Conservation (phyloP, 2,113 vertebrate species). For the Thunnus maccoyii region DNA sequence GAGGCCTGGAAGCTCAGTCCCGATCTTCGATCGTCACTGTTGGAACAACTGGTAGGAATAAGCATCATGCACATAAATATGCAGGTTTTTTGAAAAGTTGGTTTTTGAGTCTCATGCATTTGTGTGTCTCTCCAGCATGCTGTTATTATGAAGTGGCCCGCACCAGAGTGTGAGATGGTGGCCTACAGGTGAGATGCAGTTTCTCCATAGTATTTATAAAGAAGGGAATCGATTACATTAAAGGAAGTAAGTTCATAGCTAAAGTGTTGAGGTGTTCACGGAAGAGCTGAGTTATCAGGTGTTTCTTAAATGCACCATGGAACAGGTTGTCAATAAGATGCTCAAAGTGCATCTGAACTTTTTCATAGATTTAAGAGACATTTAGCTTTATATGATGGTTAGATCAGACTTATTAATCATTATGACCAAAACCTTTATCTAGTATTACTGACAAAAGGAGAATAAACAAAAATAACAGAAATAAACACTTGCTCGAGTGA, state of each 20-base stretch:
- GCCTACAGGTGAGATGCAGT: conserved; percentile 92
- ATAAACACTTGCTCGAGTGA: too few relatives aligned
- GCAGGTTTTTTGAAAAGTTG: not conserved
- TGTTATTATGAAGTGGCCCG: conserved; percentile 97
- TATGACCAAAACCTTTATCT: not conserved
- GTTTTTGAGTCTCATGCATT: not conserved
- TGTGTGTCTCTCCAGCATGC: conserved; percentile 87
- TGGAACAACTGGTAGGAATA: conserved; percentile 92
- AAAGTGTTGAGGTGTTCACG: too few relatives aligned
- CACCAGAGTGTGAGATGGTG: conserved; percentile 99
- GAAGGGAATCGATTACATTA: not conserved
- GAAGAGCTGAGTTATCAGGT: too few relatives aligned
- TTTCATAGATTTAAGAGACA: too few relatives aligned
- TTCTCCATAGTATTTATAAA: not conserved
- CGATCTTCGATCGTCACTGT: conserved; percentile 89
- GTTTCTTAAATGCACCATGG: too few relatives aligned
- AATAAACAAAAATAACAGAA: too few relatives aligned
- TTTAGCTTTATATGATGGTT: too few relatives aligned
- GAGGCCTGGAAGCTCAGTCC: conserved; percentile 92
- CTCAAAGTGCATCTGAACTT: too few relatives aligned
- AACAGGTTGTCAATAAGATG: too few relatives aligned
- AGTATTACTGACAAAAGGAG: too few relatives aligned
- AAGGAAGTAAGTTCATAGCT: not conserved
- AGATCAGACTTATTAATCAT: too few relatives aligned
- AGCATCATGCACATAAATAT: not conserved